Evolutionary conservation across 2,797 vertebrate genomes (phyloP), one percentile per base, ranked within the genome.

Genomic region (Vireo griseus): DNA sequence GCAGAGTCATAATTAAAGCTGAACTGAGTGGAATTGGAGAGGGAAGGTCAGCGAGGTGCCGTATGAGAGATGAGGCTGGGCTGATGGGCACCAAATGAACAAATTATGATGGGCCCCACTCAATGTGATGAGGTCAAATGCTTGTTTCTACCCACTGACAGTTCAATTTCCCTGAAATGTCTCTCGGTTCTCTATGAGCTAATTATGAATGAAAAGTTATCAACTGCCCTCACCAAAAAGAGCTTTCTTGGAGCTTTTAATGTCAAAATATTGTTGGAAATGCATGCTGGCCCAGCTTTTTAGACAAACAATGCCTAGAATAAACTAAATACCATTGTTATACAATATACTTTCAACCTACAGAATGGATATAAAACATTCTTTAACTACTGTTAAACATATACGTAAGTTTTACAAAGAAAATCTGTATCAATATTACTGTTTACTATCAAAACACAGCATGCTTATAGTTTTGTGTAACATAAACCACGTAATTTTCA

Each of bases 181-280:
- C 98, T 98, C 98, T 98, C 97, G 98, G 98, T 99, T 99, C 98
- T 98, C 98, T 97, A 98, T 97, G 97, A 98, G 98, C 99, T 99
- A 99, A 99, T 99, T 99, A 99, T 99, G 99, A 99, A 99, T 99
- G 99, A 99, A 99, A 99, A 98, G 98, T 99, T 99, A 99, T 99
- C 98, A 99, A 99, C 98, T 97, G 98, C 98, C 98, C 96, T 97
- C 98, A 98, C 98, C 98, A 99, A 98, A 98, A 98, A 98, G 97
- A 97, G 97, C 98, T 98, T 98, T 99, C 98, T 98, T 98, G 97
- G 97, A 98, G 98, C 98, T 99, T 98, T 99, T 98, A 98, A 99
- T 98, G 98, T 99, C 99, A 99, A 99, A 99, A 99, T 99, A 99
- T 99, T 99, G 99, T 99, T 99, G 98, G 98, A 99, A 98, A 98